phyloP scores from a whole-genome alignment of 2,113 vertebrate genomes.

The Rhabdomys dilectus region DNA sequence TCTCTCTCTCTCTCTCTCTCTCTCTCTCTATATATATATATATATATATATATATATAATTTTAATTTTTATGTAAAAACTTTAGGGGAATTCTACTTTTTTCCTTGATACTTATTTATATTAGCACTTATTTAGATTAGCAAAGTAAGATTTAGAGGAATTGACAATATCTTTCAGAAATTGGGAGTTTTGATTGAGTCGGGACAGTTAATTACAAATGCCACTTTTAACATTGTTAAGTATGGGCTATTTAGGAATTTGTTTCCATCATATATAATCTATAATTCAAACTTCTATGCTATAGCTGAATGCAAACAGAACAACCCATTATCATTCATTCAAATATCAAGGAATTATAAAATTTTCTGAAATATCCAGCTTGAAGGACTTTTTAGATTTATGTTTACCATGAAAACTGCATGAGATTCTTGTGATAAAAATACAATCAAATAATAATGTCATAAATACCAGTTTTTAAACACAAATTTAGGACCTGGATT shows the following conservation, averaged over 20 bases:
- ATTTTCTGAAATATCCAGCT: neutral
- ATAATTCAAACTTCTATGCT: neutral
- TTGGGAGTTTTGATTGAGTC: slow-evolving; percentile 5
- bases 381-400: neutral
- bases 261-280: neutral
- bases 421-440: neutral
- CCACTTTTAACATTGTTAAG: neutral
- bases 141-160: rapidly evolving
- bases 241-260: neutral
- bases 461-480: neutral
- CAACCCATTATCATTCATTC: neutral
- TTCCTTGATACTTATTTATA: neutral
- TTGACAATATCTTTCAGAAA: neutral
- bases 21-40: too few relatives aligned
- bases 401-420: neutral
- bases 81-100: neutral
- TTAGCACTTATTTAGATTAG: neutral
- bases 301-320: neutral
- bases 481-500: neutral
- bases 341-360: neutral
- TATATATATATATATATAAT: neutral
- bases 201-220: neutral
- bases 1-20: too few relatives aligned
- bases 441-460: neutral
- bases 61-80: neutral